Conservation (phyloP, 2,888 invertebrate genomes). For the Morpho helenor region DNA sequence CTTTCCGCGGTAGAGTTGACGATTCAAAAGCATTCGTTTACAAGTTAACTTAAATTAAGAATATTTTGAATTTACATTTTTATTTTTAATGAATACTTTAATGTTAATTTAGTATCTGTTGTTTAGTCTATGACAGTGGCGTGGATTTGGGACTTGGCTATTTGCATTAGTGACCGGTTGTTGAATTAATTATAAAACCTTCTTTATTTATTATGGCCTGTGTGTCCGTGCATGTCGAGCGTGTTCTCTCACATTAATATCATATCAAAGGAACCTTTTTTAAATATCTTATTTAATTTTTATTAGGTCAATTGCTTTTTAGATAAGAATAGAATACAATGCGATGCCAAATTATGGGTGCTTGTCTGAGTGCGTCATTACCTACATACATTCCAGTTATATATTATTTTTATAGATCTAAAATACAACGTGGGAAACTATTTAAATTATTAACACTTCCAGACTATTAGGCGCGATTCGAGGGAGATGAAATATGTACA, state of each 20-base stretch:
- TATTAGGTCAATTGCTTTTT: not conserved
- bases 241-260: conserved; percentile 1
- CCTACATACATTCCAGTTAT: no score
- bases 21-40: no score
- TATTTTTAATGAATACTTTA: no score
- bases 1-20: no score
- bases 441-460: no score
- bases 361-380: not conserved
- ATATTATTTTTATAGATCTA: no score
- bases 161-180: conserved; percentile 12
- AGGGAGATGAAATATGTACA: no score
- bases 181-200: conserved; percentile 7
- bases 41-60: no score
- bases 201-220: conserved; percentile 1
- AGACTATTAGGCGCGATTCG: no score
- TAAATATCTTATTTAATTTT: not conserved
- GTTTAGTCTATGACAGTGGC: conserved; percentile 2
- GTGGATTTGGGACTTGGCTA: conserved; percentile 9
- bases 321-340: not conserved
- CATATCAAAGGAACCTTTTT: not conserved
- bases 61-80: no score
- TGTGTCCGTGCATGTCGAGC: not conserved
- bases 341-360: conserved; percentile 5
- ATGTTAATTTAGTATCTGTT: not conserved
- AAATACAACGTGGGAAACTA: no score